These are phyloP conservation scores for Cyclophora albipunctata DNA, from an alignment of 2,888 invertebrate genomes.

Conservation along the genomic window DNA sequence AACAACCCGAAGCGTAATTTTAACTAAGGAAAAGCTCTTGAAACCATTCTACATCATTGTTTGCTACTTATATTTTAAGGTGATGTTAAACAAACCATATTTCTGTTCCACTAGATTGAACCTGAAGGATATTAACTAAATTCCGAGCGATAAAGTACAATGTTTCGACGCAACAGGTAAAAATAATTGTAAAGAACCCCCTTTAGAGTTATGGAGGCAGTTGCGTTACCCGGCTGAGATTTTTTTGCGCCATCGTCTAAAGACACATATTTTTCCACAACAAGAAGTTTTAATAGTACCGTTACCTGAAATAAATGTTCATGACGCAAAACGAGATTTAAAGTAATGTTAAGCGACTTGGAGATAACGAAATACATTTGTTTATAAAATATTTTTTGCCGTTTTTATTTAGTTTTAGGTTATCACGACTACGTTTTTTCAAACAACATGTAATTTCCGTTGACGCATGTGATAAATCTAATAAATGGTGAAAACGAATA, in stretches of 20 bases:
- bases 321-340: conserved; percentile 32
- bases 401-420: too few relatives aligned
- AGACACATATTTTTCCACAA: conserved; percentile 32
- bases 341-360: conserved; percentile 1
- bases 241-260: conserved; percentile 24
- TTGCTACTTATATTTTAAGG: conserved; percentile 12
- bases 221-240: conserved; percentile 29
- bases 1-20: conserved; percentile 20
- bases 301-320: conserved; percentile 37
- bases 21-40: conserved; percentile 14
- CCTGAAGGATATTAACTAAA: conserved; percentile 36
- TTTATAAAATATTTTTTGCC: too few relatives aligned
- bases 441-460: too few relatives aligned
- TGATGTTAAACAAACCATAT: conserved; percentile 26
- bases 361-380: conserved; percentile 1
- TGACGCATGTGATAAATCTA: too few relatives aligned
- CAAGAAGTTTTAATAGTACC: conserved; percentile 28
- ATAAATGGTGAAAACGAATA: too few relatives aligned
- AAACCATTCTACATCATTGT: conserved; percentile 7
- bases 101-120: conserved; percentile 37
- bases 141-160: conserved; percentile 37
- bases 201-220: conserved; percentile 27
- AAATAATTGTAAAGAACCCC: conserved; percentile 37
- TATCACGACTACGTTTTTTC: too few relatives aligned
- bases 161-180: conserved; percentile 45